These are phyloP conservation scores for Heteronetta atricapilla DNA, from an alignment of 2,113 vertebrate genomes.

Conservation along the genomic window DNA sequence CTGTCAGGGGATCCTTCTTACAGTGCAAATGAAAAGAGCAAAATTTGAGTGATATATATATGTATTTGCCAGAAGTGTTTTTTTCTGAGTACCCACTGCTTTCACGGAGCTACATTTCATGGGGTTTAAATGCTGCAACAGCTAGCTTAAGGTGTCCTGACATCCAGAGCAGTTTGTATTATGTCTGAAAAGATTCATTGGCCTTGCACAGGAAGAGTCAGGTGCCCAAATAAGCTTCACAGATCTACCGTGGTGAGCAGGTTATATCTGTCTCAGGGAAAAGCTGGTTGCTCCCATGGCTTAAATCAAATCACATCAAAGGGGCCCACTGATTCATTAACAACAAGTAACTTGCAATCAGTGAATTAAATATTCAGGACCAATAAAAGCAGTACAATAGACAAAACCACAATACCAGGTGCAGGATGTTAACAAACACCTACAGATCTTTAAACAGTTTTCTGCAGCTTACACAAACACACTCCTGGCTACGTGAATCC, in stretches of 20 bases:
- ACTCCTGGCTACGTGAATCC: rapidly evolving
- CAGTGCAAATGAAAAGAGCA: conserved; percentile 10
- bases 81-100: not conserved
- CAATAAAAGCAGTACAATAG: not conserved
- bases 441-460: not conserved
- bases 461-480: not conserved
- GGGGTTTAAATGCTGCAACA: not conserved
- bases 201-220: not conserved
- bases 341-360: rapidly evolving
- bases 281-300: not conserved
- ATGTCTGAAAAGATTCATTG: not conserved
- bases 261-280: not conserved
- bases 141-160: not conserved
- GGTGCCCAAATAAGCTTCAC: not conserved
- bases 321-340: not conserved
- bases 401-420: not conserved
- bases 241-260: rapidly evolving
- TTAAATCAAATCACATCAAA: not conserved
- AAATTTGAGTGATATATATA: not conserved
- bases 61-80: not conserved
- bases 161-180: not conserved
- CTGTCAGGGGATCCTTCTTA: not conserved
- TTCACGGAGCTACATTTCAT: not conserved
- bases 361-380: not conserved
- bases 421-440: rapidly evolving